Conservation (phyloP, 2,113 vertebrate genomes). For the Agapornis roseicollis region DNA sequence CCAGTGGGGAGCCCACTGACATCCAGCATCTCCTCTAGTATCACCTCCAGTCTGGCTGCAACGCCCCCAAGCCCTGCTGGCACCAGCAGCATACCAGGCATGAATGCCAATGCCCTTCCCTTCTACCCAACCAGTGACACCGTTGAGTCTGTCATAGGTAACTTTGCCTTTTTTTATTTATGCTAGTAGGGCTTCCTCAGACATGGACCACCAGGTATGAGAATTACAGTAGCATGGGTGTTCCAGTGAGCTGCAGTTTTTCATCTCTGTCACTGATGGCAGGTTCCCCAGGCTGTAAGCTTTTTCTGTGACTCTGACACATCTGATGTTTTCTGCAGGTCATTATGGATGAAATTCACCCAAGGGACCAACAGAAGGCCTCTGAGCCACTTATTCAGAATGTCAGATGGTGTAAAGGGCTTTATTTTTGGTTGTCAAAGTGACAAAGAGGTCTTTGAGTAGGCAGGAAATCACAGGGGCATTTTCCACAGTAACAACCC, state of each 20-base stretch:
- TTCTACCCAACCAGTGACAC: conserved; percentile 99
- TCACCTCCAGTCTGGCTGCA: conserved; percentile 95
- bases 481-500: neutral
- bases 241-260: conserved; percentile 17
- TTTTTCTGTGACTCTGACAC: conserved; percentile 40
- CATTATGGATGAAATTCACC: conserved; percentile 29
- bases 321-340: conserved; percentile 50
- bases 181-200: neutral
- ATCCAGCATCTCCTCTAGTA: conserved; percentile 93
- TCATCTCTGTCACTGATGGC: neutral
- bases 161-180: conserved; percentile 52
- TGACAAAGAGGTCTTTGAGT: conserved; percentile 16
- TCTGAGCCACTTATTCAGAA: conserved; percentile 11
- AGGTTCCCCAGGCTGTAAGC: neutral
- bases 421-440: conserved; percentile 31
- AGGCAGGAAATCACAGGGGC: neutral
- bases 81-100: conserved; percentile 88
- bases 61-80: conserved; percentile 93
- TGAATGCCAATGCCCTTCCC: conserved; percentile 97
- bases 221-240: neutral
- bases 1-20: conserved; percentile 92
- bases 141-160: conserved; percentile 97
- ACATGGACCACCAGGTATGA: neutral
- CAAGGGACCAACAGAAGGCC: conserved; percentile 24
- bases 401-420: neutral